These are phyloP conservation scores for Acrocera orbiculus DNA, from an alignment of 2,888 invertebrate genomes.

Conservation along the genomic window DNA sequence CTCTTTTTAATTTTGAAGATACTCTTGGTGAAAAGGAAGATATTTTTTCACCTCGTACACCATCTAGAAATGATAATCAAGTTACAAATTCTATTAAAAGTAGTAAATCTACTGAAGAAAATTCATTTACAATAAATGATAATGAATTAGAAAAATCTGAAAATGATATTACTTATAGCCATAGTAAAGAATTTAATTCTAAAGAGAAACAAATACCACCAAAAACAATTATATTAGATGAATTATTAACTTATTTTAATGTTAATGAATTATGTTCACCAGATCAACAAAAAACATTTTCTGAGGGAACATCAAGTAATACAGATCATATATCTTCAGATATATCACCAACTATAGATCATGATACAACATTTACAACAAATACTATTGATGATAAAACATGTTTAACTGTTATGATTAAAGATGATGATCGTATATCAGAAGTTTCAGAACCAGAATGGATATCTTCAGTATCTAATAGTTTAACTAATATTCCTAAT, in stretches of 20 bases:
- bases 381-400: conserved; percentile 14
- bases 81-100: conserved; percentile 8
- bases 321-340: conserved; percentile 12
- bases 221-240: conserved; percentile 9
- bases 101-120: conserved; percentile 7
- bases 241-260: conserved; percentile 2
- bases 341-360: conserved; percentile 12
- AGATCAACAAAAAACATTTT: conserved; percentile 15
- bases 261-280: conserved; percentile 14
- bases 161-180: conserved; percentile 1
- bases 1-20: conserved; percentile 17
- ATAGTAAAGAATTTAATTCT: no score
- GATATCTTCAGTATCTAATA: conserved; percentile 11
- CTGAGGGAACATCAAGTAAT: conserved; percentile 13
- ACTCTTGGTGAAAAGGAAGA: conserved; percentile 15
- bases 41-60: conserved; percentile 13
- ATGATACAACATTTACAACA: conserved; percentile 13
- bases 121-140: conserved; percentile 5
- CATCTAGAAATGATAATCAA: conserved; percentile 10
- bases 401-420: conserved; percentile 13
- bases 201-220: conserved; percentile 5
- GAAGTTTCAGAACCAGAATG: conserved; percentile 16
- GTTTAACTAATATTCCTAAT: background rate
- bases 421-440: conserved; percentile 15
- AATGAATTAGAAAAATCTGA: conserved; percentile 3